Base-by-base conservation (phyloP, 35 echinoderm and acorn worm genomes). In the Hemicentrotus pulcherrimus region DNA sequence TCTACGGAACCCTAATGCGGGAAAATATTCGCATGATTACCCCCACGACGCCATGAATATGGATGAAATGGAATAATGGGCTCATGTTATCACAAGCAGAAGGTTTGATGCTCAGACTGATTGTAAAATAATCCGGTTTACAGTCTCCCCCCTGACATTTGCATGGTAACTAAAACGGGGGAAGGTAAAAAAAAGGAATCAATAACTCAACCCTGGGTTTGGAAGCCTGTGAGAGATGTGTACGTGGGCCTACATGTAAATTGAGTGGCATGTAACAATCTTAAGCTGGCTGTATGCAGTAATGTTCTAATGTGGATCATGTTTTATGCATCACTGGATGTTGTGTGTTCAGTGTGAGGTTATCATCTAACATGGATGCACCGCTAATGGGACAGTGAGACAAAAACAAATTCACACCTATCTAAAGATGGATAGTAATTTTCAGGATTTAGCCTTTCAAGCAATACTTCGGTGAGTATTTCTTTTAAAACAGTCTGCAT, bases 361-460 rank as follows among this genome's bases (percentile, higher is more conserved):
- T 9, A n/a, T 78, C 65, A 78, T 71, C 19, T 71, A 28, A 71
- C 61, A 71, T 78, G 65, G 65, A 78, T 78, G 22, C 6, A 78
- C 65, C 65, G 4, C 65, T 78, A 28, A 78, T 78, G 65, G 65
- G 65, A 78, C 65, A 28, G 65, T 78, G 65, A 78, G 24, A n/a
- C 65, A 28, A 78, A 78, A 71, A 71, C 61, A 71, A 28, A 19
- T 71, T 28, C 19, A 28, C 19, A 78, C 28, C 65, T 78, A 78
- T 28, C 65, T 41, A 28, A 90, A 90, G 88, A 90, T 90, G 88
- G 88, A 90, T 90, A 78, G 65, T 78, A 90, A 90, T 90, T 90
- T 90, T 47, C 88, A 90, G 88, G 88, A 90, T 90, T 90, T 90
- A 90, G 88, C 88, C 88, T 90, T 90, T 90, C 88, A 90, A 47